Conservation (phyloP, 2,888 invertebrate genomes). For the Tetragnatha montana region DNA sequence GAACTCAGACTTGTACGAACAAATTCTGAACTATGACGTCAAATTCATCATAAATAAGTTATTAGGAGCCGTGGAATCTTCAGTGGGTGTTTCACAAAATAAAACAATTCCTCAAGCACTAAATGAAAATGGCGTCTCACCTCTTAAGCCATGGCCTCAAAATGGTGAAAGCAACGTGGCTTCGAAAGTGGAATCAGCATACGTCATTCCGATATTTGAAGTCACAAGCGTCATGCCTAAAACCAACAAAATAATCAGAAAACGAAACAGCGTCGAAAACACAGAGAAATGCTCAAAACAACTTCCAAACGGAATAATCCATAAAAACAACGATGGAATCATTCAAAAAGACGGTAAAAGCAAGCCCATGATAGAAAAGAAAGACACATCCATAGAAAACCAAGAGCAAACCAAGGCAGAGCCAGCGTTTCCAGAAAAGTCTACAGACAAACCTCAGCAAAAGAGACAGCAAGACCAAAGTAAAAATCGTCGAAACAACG, state of each 20-base stretch:
- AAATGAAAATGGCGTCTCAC: neutral
- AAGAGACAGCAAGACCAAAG: neutral
- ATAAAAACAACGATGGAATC: neutral
- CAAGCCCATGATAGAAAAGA: conserved; percentile 3
- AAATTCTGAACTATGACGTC: conserved; percentile 58
- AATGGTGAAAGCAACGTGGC: conserved; percentile 20
- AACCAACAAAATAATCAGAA: neutral
- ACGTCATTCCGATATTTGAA: conserved; percentile 65
- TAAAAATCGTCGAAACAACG: conserved; percentile 15
- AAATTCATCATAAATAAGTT: conserved; percentile 56
- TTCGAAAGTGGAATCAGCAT: conserved; percentile 55
- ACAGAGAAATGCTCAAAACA: neutral
- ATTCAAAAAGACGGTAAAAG: neutral
- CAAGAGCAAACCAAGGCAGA: neutral
- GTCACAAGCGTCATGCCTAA: conserved; percentile 56
- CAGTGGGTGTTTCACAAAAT: neutral
- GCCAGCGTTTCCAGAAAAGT: neutral
- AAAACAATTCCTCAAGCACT: neutral
- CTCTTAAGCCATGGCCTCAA: conserved; percentile 10
- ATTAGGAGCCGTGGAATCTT: conserved; percentile 52
- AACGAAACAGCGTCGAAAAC: neutral
- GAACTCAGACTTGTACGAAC: conserved; percentile 39
- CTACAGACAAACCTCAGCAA: conserved; percentile 10
- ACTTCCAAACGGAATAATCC: neutral
- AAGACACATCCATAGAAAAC: neutral